Percentiles rank a stretch among this genome's conserved stretches.
phyloP scores from a whole-genome alignment of 2,888 invertebrate genomes.

The Cheilosia vulpina region DNA sequence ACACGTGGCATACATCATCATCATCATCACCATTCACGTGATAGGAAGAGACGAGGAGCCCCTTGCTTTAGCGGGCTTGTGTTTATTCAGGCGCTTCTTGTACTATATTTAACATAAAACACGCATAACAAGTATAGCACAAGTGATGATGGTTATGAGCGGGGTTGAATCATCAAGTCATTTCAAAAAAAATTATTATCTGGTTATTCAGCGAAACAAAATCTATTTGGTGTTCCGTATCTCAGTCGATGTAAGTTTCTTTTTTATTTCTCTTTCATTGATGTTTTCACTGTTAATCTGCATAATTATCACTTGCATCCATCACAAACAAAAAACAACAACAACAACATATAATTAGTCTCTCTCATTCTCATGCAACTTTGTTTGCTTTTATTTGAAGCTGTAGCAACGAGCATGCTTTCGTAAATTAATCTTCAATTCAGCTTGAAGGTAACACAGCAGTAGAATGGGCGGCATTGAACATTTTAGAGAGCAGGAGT shows the following conservation, averaged over 20 bases:
- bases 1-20: slow-evolving; percentile 65
- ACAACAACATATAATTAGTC: not conserved
- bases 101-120: slow-evolving; percentile 30
- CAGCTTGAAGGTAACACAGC: not conserved
- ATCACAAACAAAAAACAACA: slow-evolving; percentile 28
- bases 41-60: slow-evolving; percentile 16
- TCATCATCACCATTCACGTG: slow-evolving; percentile 58
- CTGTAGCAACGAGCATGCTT: slow-evolving; percentile 42
- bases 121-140: slow-evolving; percentile 34
- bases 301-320: slow-evolving; percentile 52
- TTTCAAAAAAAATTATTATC: slow-evolving; percentile 39
- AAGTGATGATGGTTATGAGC: slow-evolving; percentile 43
- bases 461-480: not conserved
- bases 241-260: slow-evolving; percentile 68
- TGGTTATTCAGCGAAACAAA: slow-evolving; percentile 50
- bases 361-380: slow-evolving; percentile 31
- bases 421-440: slow-evolving; percentile 24
- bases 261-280: slow-evolving; percentile 19
- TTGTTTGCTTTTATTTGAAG: slow-evolving; percentile 35
- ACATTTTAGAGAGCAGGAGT: not conserved
- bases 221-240: slow-evolving; percentile 63
- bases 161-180: slow-evolving; percentile 56
- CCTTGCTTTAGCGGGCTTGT: not conserved
- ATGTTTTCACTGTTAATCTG: slow-evolving; percentile 34
- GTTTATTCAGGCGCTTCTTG: slow-evolving; percentile 8